Evolutionary conservation across 2,888 invertebrate species (phyloP).

Genomic region (Cordilura impudica): DNA sequence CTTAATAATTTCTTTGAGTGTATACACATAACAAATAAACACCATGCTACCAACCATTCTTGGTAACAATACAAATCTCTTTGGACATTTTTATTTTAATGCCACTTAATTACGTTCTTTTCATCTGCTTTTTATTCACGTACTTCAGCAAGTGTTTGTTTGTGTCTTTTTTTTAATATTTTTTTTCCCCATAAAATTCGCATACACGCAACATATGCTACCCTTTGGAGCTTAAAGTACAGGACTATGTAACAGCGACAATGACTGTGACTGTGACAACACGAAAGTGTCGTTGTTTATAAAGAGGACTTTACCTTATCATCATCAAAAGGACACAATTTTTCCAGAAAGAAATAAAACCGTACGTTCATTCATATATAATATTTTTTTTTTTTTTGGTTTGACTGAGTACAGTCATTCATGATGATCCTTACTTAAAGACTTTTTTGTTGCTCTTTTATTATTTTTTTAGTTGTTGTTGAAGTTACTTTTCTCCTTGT

Average conservation of each 20-base stretch:
- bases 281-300: constrained; percentile 8
- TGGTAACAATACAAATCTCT: constrained; percentile 55
- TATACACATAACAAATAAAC: background rate
- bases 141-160: too few species aligned
- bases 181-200: background rate
- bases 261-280: constrained; percentile 26
- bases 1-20: background rate
- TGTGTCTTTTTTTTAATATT: background rate
- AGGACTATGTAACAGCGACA: too few species aligned
- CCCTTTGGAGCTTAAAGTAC: background rate
- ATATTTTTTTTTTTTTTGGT: constrained; percentile 1
- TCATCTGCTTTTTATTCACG: constrained; percentile 8
- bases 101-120: constrained; percentile 60
- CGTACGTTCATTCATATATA: constrained; percentile 25
- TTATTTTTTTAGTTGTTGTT: constrained; percentile 18
- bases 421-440: constrained; percentile 33
- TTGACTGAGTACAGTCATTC: background rate
- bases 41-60: background rate
- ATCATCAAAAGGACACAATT: constrained; percentile 37
- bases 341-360: background rate
- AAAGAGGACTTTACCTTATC: constrained; percentile 11
- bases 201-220: constrained; percentile 45
- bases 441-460: constrained; percentile 8
- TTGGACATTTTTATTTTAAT: constrained; percentile 59
- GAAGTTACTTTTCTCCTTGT: constrained; percentile 29